Evolutionary conservation across 1,140 invertebrate species (phyloP), one percentile per base, ranked within the genome.

Genomic region (Octopus sinensis): DNA sequence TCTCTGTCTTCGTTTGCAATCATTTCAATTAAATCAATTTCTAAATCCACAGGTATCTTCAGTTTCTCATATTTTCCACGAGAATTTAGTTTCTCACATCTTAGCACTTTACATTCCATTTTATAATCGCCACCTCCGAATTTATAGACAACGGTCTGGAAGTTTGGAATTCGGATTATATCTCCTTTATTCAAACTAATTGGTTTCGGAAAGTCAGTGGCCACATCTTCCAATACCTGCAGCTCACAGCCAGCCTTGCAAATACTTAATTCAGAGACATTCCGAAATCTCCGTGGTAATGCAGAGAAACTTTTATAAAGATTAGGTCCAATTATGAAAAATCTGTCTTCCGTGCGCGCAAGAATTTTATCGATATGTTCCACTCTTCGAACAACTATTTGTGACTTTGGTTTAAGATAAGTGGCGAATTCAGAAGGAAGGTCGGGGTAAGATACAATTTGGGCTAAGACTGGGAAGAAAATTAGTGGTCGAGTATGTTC

Each of bases 391-490:
- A 77, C 5, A 17, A 53, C 23, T 6, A 77, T 51, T 6, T 52
- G 13, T 6, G 76, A 77, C 13, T 53, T n/a, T 53, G 76, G 52
- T 51, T 13, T 7, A 13, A 77, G 23, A 17, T 43, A 23, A 13
- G 23, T 4, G 76, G 7, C 43, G 52, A 77, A 77, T 17, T 52
- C n/a, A 6, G 43, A 9, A 5, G 76, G 30, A 17, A 77, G 17
- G 17, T 77, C 76, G 6, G 76, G 76, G 76, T 77, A 77, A 17
- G 43, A 9, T 6, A 77, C 76, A 51, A 77, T 77, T 51, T 77
- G 76, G 13, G 7, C 76, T 5, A 17, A 4, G 4, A 77, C 6
- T 5, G 76, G 76, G 23, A 77, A 77, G 13, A 51, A 52, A 12
- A 77, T 13, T 53, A 13, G 4, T 23, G 76, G 68, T 17, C 30